A percentile compares a stretch with the other conserved stretches of the same genome.
Conservation (phyloP, 2,797 vertebrate species). For the Brachymystax lenok region DNA sequence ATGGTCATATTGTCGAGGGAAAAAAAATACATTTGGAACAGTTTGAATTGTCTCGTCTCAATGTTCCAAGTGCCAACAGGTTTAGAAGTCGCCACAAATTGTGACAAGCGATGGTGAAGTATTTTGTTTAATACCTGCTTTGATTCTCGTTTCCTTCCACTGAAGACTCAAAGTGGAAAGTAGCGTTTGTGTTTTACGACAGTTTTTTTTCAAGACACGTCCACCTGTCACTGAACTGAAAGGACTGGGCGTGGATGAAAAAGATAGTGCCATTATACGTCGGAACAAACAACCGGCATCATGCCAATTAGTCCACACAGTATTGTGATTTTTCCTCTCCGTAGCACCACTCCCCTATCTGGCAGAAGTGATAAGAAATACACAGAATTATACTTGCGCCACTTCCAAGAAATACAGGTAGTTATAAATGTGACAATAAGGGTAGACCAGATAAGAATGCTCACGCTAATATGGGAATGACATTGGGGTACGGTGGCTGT, state of each 20-base stretch:
- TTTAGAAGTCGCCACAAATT: slow-evolving; percentile 64
- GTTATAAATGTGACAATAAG: not conserved
- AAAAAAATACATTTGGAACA: slow-evolving; percentile 41
- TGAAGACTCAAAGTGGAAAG: not conserved
- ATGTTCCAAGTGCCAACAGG: slow-evolving; percentile 60
- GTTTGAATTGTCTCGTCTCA: slow-evolving; percentile 49
- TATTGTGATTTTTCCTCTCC: not conserved
- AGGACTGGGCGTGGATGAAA: not conserved
- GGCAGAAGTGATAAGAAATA: not conserved
- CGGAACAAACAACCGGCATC: not conserved
- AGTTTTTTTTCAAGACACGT: not conserved
- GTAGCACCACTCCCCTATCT: not conserved
- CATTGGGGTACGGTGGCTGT: not conserved
- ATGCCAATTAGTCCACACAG: not conserved
- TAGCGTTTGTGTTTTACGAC: not conserved
- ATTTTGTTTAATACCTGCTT: slow-evolving; percentile 38
- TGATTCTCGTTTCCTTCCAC: slow-evolving; percentile 39
- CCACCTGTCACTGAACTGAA: not conserved
- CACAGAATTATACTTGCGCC: not conserved
- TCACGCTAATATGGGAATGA: not conserved
- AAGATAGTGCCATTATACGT: not conserved
- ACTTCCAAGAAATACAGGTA: not conserved
- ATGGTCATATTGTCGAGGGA: slow-evolving; percentile 53
- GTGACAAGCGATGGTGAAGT: slow-evolving; percentile 57
- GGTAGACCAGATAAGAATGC: not conserved